phyloP scores from a whole-genome alignment of 2,797 vertebrate genomes.

The Scolopax rusticola region DNA sequence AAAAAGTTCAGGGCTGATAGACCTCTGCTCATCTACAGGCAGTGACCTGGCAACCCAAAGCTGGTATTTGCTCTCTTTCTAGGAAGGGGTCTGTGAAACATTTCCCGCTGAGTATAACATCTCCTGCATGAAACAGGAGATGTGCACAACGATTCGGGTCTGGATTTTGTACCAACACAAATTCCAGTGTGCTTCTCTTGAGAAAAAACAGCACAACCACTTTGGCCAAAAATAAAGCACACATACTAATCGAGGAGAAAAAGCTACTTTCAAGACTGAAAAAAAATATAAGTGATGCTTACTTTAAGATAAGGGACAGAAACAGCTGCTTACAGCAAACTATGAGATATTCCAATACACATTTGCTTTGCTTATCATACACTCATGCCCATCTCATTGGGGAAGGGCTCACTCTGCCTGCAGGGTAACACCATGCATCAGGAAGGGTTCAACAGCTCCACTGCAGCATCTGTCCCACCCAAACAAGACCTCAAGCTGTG shows the following conservation, averaged over 20 bases:
- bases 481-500: too few species aligned
- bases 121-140: neutral
- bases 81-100: neutral
- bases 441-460: neutral
- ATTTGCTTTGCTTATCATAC: neutral
- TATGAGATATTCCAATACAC: neutral
- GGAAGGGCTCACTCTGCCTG: neutral
- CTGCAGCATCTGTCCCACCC: neutral
- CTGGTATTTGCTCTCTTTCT: neutral
- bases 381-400: accelerated
- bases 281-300: neutral
- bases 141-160: accelerated
- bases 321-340: neutral
- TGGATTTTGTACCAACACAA: neutral
- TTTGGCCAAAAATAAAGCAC: neutral
- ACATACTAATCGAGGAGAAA: neutral
- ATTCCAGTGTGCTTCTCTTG: neutral
- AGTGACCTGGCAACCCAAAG: neutral
- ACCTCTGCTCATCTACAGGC: neutral
- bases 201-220: neutral
- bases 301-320: neutral
- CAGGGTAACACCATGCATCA: accelerated
- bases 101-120: neutral
- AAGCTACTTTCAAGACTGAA: neutral
- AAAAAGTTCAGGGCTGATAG: neutral